Evolutionary conservation across 2,113 vertebrate species (phyloP), one percentile per base, ranked within the genome.

Genomic region (Ramphastos sulfuratus): DNA sequence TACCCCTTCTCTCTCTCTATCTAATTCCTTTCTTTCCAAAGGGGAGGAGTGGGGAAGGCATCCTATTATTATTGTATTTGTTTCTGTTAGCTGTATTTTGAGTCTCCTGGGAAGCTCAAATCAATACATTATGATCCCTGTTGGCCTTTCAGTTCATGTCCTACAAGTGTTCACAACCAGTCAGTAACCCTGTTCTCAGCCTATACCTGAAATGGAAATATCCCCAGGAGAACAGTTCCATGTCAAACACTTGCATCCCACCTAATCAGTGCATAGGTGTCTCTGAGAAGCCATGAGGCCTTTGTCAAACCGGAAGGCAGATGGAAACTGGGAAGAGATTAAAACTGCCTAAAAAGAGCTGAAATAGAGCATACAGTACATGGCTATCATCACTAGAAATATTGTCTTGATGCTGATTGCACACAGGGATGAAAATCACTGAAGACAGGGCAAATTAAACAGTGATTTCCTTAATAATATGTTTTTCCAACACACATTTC

Each of bases 301-400:
- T 86, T 65, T 52, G 48, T 80, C 64, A 31, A 76, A 90, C 35
- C 20, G 84, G 88, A 33, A 86, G 27, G 72, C 80, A 94, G 82
- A 85, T 60, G 56, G 85, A 88, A 89, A 75, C 18, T 0, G 1
- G 37, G 77, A 81, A 71, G 79, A 85, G 80, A 81, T 77, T 81
- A 77, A 74, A 95, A 72, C 15, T 86, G 65, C 70, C 82, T 85
- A 60, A 83, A 79, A 95, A 80, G 48, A 69, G 65, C 42, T 88
- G 54, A 54, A 95, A 82, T 91, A 42, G 31, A 74, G 73, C 76
- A 71, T 42, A 8, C 17, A 7, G 42, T 50, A 31, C 1, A 1
- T 33, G 69, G 65, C 73, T 93, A 33, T 84, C 81, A 90, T 60
- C 85, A 81, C 60, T 66, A 80, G 61, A 20, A 54, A 21, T 21